Percentiles rank a stretch among this genome's conserved stretches.
These are phyloP conservation scores for Brachionus rubens DNA, from an alignment of 1,140 invertebrate genomes.

Conservation along the genomic window DNA sequence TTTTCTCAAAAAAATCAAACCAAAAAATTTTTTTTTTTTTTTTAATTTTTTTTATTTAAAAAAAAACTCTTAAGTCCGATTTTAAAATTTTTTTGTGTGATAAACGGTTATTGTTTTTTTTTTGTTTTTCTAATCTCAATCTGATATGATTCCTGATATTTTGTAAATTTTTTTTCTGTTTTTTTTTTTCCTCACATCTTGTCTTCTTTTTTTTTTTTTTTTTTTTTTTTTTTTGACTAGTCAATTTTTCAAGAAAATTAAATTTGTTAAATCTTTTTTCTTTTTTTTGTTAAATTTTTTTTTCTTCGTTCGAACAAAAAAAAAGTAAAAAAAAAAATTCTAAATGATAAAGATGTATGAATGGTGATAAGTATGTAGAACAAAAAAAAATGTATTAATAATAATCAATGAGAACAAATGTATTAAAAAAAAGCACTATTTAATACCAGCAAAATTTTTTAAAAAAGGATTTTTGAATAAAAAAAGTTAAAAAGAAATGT, in stretches of 20 bases:
- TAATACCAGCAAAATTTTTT: constrained; percentile 29
- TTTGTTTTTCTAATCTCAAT: constrained; percentile 1
- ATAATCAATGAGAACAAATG: constrained; percentile 15
- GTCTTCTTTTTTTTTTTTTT: constrained; percentile 9
- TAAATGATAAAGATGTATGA: no score
- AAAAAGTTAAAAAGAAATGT: constrained; percentile 24
- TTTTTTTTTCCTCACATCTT: not conserved
- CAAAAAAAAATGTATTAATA: constrained; percentile 13
- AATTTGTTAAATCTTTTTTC: no score
- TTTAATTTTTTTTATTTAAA: constrained; percentile 31
- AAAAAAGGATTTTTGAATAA: constrained; percentile 39
- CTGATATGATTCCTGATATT: constrained; percentile 20
- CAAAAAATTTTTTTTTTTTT: no score
- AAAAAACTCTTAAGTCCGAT: not conserved
- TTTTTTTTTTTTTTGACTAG: constrained; percentile 21
- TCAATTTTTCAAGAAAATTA: constrained; percentile 25
- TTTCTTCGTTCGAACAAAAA: not conserved
- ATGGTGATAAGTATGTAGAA: not conserved
- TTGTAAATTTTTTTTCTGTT: not conserved
- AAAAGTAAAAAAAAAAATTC: not conserved
- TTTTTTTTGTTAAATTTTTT: constrained; percentile 27
- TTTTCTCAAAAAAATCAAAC: no score
- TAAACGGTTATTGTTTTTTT: not conserved
- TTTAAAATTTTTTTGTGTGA: constrained; percentile 28
- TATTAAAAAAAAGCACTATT: constrained; percentile 39